Base-by-base conservation (phyloP, 2,888 invertebrate genomes). In the Callimorpha dominula region DNA sequence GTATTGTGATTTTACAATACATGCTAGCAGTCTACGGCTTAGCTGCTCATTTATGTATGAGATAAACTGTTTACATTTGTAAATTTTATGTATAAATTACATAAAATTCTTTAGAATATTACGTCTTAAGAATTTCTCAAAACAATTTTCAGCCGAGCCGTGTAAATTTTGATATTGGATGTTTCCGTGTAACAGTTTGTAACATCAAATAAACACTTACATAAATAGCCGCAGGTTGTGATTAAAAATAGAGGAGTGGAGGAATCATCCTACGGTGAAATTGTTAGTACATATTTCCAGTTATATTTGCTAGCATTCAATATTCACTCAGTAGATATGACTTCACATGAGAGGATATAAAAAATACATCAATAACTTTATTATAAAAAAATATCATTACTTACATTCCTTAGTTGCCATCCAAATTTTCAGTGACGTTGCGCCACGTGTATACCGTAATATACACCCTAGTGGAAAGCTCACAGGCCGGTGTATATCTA, bases 391-490 rank as follows among this genome's bases (percentile, higher is more conserved):
- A 65, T 73, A 73, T 73, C 75, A 65, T 74, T 75, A 69, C 75
- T 74, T 75, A 69, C 74, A 81, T 82, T 75, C 73, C 75, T 63
- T 31, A 68, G 75, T 78, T 76, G 73, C 78, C 72, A 81, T 14
- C 71, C 68, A 65, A 74, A 66, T 70, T 52, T 74, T 74, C 64
- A 71, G 54, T 57, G 83, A 78, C 74, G 74, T 75, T 67, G n/a
- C n/a, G n/a, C n/a, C n/a, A n/a, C n/a, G n/a, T n/a, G n/a, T n/a
- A n/a, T n/a, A n/a, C n/a, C n/a, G n/a, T n/a, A n/a, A n/a, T n/a
- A n/a, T n/a, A n/a, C n/a, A n/a, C n/a, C n/a, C n/a, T n/a, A n/a
- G n/a, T n/a, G n/a, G n/a, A n/a, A n/a, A n/a, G n/a, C n/a, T n/a
- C n/a, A n/a, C n/a, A n/a, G n/a, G n/a, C n/a, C n/a, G n/a, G n/a